phyloP scores from a whole-genome alignment of 1,140 invertebrate genomes.

The Drosophila malerkotliana region DNA sequence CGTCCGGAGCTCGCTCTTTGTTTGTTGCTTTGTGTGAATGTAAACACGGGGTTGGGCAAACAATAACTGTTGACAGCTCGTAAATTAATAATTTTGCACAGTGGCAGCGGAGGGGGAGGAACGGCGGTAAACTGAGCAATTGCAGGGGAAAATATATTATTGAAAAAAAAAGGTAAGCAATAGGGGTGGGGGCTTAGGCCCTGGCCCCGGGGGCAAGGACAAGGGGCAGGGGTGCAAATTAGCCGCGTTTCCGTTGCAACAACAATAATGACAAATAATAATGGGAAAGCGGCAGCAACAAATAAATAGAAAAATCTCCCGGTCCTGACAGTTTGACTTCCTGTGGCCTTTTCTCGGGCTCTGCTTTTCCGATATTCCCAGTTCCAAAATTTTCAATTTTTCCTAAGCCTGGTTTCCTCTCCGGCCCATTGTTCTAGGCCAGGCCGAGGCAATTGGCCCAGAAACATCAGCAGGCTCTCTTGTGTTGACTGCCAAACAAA shows the following conservation, averaged over 20 bases:
- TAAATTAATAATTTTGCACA: constrained; percentile 80
- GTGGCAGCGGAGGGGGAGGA: constrained; percentile 2
- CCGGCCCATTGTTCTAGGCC: constrained; percentile 10
- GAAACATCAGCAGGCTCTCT: constrained; percentile 15
- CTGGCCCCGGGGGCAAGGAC: background rate
- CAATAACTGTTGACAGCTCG: constrained; percentile 82
- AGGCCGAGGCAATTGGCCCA: background rate
- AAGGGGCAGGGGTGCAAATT: constrained; percentile 60
- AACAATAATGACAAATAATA: constrained; percentile 47
- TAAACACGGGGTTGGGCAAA: constrained; percentile 65
- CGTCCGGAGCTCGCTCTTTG: background rate
- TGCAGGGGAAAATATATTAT: constrained; percentile 7
- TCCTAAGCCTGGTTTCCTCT: background rate
- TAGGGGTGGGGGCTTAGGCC: background rate
- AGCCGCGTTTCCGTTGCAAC: constrained; percentile 68
- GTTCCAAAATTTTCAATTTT: background rate
- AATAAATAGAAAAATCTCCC: constrained; percentile 47
- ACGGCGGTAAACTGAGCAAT: constrained; percentile 37
- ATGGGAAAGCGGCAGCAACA: constrained; percentile 22
- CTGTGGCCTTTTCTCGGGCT: constrained; percentile 64
- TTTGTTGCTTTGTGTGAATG: constrained; percentile 60
- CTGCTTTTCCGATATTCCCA: constrained; percentile 14
- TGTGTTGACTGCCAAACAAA: constrained; percentile 54
- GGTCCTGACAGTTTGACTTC: constrained; percentile 76
- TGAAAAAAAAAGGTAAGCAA: background rate